Evolutionary conservation across 2,888 invertebrate genomes (phyloP), one percentile per base, ranked within the genome.

Genomic region (Acronicta leporina): DNA sequence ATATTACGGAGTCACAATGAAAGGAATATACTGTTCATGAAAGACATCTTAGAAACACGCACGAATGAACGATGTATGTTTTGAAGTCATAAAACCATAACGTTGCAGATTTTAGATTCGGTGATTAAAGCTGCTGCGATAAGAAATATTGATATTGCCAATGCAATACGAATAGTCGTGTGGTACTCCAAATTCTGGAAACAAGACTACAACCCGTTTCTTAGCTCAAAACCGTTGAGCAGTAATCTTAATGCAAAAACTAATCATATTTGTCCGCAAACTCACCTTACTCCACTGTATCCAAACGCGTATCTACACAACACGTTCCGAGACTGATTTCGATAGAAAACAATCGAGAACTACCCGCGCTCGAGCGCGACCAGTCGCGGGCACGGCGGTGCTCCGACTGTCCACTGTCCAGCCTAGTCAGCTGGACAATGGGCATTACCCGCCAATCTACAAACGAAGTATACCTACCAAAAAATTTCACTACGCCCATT

Each of bases 211-310:
- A 1, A 11, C 4, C n/a, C 13, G 7, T 7, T 20, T 25, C 6
- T 16, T 8, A 5, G 1, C 3, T 10, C 4, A 20, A 50, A 9
- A 16, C 0, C 20, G 4, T 20, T 20, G 20, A 20, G 4, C 20
- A 20, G 20, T 20, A 9, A 13, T 13, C 8, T 25, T 46, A 30
- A 46, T 33, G 16, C 1, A 40, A 42, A 42, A 46, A 30, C 30
- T 33, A 41, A 51, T 47, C 47, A 43, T 52, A 40, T 59, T 30
- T 30, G 27, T 51, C 25, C 25, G 15, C n/a, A 38, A 67, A 73
- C 75, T 76, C 43, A 75, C 75, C 74, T 71, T 35, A 63, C 35
- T 70, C 61, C 61, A 77, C 51, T 63, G 74, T 74, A 76, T 76
- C 75, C 77, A 76, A 70, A 64, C 57, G 62, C 70, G 73, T 65